Evolutionary conservation across 2,113 vertebrate genomes (phyloP).

Genomic region (Crotalus tigris): DNA sequence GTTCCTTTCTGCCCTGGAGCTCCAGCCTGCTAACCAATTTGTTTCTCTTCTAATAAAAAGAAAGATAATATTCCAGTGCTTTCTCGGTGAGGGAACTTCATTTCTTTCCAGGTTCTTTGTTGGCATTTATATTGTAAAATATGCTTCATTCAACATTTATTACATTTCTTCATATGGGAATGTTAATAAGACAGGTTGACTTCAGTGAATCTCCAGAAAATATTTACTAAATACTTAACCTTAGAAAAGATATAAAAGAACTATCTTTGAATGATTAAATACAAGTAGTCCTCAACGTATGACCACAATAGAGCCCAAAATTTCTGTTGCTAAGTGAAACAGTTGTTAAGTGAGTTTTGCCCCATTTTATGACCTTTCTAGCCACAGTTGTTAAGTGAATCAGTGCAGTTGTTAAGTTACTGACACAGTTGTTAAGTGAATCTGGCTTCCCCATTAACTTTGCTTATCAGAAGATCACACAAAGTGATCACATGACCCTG

Average conservation of each 20-base stretch:
- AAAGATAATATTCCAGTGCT: not conserved
- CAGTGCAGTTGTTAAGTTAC: no score
- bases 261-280: not conserved
- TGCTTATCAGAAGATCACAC: no score
- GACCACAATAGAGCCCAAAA: not conserved
- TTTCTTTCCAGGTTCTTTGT: not conserved
- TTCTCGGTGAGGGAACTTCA: not conserved
- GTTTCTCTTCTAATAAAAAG: constrained; percentile 7
- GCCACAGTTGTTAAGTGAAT: not conserved
- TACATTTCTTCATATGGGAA: not conserved
- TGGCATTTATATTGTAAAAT: not conserved
- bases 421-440: no score
- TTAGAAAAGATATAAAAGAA: not conserved
- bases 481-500: no score
- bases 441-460: no score
- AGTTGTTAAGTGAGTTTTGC: not conserved
- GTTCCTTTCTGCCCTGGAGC: constrained; percentile 15
- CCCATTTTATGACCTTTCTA: no score
- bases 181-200: not conserved
- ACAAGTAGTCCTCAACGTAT: not conserved
- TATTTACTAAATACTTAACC: not conserved
- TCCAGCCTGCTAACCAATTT: not conserved
- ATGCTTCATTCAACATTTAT: not conserved
- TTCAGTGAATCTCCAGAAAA: not conserved
- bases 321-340: no score